phyloP scores from a whole-genome alignment of 2,113 vertebrate genomes.

The Leptobrachium ailaonicum region DNA sequence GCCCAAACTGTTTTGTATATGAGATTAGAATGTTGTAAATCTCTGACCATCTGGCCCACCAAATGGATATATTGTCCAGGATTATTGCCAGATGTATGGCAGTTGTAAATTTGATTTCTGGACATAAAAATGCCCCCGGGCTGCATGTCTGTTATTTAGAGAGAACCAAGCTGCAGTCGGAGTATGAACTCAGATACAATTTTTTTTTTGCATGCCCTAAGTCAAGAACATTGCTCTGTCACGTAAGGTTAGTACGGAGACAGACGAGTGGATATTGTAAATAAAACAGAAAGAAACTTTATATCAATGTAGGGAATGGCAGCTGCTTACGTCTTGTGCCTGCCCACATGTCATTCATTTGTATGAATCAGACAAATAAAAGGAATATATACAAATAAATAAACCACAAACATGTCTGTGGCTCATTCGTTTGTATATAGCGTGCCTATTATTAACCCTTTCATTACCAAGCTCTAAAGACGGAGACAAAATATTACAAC shows the following conservation, averaged over 20 bases:
- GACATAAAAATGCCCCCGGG: conserved; percentile 74
- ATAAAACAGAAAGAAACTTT: too few species aligned
- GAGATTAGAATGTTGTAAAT: conserved; percentile 87
- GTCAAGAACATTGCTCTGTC: background rate
- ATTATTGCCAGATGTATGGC: conserved; percentile 75
- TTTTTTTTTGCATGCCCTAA: background rate
- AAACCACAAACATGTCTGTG: too few species aligned
- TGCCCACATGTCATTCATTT: too few species aligned
- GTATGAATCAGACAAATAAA: too few species aligned
- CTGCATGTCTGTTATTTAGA: conserved; percentile 66
- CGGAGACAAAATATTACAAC: too few species aligned
- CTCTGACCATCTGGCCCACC: conserved; percentile 82
- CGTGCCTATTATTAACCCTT: too few species aligned
- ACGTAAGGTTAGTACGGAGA: background rate
- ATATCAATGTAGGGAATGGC: too few species aligned
- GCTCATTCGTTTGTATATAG: too few species aligned
- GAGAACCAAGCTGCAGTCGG: conserved; percentile 55
- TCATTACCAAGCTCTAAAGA: too few species aligned
- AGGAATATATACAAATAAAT: too few species aligned
- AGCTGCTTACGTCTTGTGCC: too few species aligned
- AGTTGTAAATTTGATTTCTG: conserved; percentile 86
- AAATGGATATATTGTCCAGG: conserved; percentile 73
- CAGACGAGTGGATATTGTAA: too few species aligned
- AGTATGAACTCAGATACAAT: background rate
- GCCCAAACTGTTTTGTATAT: conserved; percentile 66